Conservation (phyloP, 1,140 invertebrate species). For the Condylostylus longicornis region DNA sequence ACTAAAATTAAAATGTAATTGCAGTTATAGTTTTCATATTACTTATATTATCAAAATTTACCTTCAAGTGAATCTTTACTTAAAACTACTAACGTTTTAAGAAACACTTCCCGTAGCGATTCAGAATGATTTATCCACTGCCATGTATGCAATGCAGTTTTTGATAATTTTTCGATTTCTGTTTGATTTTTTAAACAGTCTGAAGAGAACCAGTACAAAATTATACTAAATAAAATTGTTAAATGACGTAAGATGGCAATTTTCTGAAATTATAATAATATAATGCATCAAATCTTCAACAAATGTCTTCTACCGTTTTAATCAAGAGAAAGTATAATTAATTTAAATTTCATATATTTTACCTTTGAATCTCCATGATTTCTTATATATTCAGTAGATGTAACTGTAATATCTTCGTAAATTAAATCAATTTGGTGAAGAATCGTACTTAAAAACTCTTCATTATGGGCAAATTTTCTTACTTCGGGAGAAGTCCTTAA, state of each 20-base stretch:
- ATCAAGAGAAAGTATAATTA: too few relatives aligned
- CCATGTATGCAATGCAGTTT: conserved; percentile 17
- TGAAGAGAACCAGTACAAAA: conserved; percentile 18
- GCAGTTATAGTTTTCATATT: background rate
- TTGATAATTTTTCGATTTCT: conserved; percentile 6
- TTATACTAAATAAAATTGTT: conserved; percentile 15
- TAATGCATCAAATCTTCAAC: background rate
- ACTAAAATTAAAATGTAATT: conserved; percentile 10
- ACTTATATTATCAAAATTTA: background rate
- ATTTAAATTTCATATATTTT: too few relatives aligned
- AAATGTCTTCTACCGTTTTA: background rate
- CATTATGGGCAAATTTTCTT: conserved; percentile 8
- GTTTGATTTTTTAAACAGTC: conserved; percentile 11
- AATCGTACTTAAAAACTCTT: too few relatives aligned
- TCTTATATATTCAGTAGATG: conserved; percentile 19
- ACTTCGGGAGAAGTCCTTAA: conserved; percentile 13
- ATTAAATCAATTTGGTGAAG: too few relatives aligned
- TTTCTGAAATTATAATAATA: conserved; percentile 8
- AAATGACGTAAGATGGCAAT: conserved; percentile 16
- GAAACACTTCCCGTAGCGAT: conserved; percentile 12
- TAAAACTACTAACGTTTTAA: conserved; percentile 14
- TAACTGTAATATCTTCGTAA: too few relatives aligned
- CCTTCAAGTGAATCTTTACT: conserved; percentile 19
- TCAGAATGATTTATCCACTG: conserved; percentile 22
- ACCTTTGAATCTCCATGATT: conserved; percentile 23